Percentiles rank a stretch among this genome's conserved stretches.
Evolutionary conservation across 2,888 invertebrate genomes (phyloP).

Genomic region (Diadromus collaris): DNA sequence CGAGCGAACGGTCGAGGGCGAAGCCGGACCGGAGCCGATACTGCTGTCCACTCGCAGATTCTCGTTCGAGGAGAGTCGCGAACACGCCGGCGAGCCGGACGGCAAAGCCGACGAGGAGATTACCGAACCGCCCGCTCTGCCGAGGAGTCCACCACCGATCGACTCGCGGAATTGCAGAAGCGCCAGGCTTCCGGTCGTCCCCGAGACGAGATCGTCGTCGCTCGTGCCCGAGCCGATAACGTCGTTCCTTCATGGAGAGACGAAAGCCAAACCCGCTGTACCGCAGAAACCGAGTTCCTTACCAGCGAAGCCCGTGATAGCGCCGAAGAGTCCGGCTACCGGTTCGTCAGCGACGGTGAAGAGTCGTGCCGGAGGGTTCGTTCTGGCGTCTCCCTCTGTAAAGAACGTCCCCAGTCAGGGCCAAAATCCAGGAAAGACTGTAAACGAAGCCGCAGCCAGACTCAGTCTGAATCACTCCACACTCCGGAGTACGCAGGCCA

Average conservation of each 20-base stretch:
- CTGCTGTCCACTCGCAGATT: constrained; percentile 63
- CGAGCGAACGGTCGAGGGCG: constrained; percentile 72
- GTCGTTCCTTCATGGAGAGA: constrained; percentile 88
- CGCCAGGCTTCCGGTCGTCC: constrained; percentile 19
- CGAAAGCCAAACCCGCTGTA: constrained; percentile 84
- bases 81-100: constrained; percentile 92
- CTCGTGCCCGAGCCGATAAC: constrained; percentile 83
- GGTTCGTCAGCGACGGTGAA: constrained; percentile 13
- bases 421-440: constrained; percentile 25
- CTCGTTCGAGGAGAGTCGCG: constrained; percentile 85
- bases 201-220: constrained; percentile 53
- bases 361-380: constrained; percentile 58
- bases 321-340: constrained; percentile 48
- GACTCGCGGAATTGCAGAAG: constrained; percentile 62
- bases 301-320: constrained; percentile 47
- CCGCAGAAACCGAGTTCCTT: constrained; percentile 87
- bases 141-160: constrained; percentile 86
- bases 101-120: constrained; percentile 91
- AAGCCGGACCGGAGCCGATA: constrained; percentile 62
- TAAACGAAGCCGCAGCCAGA: constrained; percentile 19
- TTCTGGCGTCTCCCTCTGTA: constrained; percentile 62
- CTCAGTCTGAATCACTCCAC: constrained; percentile 22
- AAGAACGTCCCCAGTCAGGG: constrained; percentile 59
- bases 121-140: constrained; percentile 86
- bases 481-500: neutral